phyloP scores from a whole-genome alignment of 2,797 vertebrate species.

The Rhinogobio ventralis region DNA sequence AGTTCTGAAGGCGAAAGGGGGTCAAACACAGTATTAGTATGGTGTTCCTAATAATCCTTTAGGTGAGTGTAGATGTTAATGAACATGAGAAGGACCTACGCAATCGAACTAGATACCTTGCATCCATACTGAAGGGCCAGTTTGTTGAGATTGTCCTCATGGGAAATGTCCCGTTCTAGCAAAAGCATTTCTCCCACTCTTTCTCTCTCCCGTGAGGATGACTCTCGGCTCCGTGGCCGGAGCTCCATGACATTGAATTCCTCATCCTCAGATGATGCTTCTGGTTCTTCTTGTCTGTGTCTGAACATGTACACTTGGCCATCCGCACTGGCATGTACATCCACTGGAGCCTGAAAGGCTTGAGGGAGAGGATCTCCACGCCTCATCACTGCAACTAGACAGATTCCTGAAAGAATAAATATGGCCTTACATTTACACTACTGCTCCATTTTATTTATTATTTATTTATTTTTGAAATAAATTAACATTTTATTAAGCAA shows the following conservation, averaged over 20 bases:
- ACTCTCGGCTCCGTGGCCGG: slow-evolving; percentile 73
- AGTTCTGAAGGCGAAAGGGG: no score
- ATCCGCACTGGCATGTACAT: slow-evolving; percentile 81
- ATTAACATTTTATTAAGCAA: neutral
- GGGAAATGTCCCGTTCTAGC: slow-evolving; percentile 81
- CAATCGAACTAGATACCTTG: slow-evolving; percentile 79
- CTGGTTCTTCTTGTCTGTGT: slow-evolving; percentile 68
- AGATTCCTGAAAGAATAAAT: neutral
- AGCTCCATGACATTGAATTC: slow-evolving; percentile 79
- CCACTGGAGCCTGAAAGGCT: slow-evolving; percentile 87
- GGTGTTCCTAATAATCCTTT: no score
- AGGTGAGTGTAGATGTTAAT: no score
- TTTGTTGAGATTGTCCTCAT: slow-evolving; percentile 90
- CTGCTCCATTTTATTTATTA: no score
- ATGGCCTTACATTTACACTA: neutral
- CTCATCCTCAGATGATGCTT: slow-evolving; percentile 81
- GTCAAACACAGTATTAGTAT: no score
- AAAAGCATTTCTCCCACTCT: slow-evolving; percentile 74
- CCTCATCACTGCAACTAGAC: slow-evolving; percentile 75
- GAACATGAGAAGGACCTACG: neutral
- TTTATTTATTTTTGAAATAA: neutral
- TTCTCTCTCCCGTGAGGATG: slow-evolving; percentile 54
- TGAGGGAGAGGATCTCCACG: slow-evolving; percentile 74
- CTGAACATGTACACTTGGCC: slow-evolving; percentile 88
- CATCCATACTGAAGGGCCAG: slow-evolving; percentile 94